phyloP scores from a whole-genome alignment of 2,888 invertebrate species.

The Gymnocheta viridis region DNA sequence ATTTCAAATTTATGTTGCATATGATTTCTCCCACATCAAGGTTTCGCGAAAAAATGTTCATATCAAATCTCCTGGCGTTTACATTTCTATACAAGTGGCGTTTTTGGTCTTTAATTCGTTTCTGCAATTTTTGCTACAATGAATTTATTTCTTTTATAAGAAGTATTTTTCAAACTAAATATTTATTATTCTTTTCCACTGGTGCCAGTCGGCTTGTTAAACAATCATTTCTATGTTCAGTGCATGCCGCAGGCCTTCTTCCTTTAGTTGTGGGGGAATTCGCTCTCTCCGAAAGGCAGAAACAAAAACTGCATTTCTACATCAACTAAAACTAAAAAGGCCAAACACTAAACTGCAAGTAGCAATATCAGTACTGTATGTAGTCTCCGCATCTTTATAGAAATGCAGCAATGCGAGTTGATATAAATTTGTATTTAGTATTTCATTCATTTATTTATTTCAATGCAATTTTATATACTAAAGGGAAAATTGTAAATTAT shows the following conservation, averaged over 20 bases:
- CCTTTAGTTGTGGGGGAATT: constrained; percentile 31
- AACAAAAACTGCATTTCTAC: neutral
- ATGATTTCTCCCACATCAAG: neutral
- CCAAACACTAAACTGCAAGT: neutral
- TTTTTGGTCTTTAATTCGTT: neutral
- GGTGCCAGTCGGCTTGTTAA: constrained; percentile 62
- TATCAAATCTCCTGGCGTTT: constrained; percentile 35
- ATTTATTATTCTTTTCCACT: constrained; percentile 29
- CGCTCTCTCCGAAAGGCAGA: neutral
- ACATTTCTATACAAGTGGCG: constrained; percentile 9
- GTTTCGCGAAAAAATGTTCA: neutral
- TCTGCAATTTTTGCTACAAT: constrained; percentile 17
- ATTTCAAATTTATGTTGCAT: neutral
- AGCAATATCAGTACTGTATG: neutral
- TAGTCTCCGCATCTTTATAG: constrained; percentile 11
- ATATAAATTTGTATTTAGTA: constrained; percentile 49
- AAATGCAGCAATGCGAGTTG: constrained; percentile 8
- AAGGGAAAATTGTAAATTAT: constrained; percentile 48
- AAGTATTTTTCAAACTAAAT: constrained; percentile 16
- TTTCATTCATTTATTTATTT: constrained; percentile 49
- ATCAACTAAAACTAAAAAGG: constrained; percentile 17
- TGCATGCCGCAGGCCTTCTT: constrained; percentile 14
- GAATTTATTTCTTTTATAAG: constrained; percentile 1
- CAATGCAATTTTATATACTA: constrained; percentile 5
- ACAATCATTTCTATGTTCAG: constrained; percentile 17